Evolutionary conservation across 2,888 invertebrate genomes (phyloP).

Genomic region (Lycophotia porphyrea): DNA sequence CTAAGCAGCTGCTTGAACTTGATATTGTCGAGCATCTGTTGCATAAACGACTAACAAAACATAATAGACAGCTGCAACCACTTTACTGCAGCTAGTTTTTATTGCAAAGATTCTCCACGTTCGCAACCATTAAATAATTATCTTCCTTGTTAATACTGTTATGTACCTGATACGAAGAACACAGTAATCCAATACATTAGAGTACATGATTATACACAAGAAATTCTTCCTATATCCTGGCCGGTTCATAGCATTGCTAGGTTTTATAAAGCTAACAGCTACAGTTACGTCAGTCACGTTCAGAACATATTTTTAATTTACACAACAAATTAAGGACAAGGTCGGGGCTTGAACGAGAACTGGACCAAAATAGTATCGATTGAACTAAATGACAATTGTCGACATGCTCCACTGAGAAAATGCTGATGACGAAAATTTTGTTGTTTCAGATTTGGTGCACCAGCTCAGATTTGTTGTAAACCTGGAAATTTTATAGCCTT

Average conservation of each 20-base stretch:
- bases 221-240: slow-evolving; percentile 54
- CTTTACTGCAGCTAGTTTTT: slow-evolving; percentile 62
- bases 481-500: slow-evolving; percentile 73
- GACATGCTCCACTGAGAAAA: slow-evolving; percentile 6
- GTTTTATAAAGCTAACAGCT: slow-evolving; percentile 25
- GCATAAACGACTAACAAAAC: slow-evolving; percentile 65
- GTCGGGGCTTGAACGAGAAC: slow-evolving; percentile 60
- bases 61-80: slow-evolving; percentile 71
- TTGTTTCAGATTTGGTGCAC: slow-evolving; percentile 73
- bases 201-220: slow-evolving; percentile 43
- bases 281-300: slow-evolving; percentile 44
- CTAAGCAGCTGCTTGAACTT: slow-evolving; percentile 68
- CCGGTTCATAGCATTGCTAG: slow-evolving; percentile 35
- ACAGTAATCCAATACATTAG: slow-evolving; percentile 53
- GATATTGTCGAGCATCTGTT: slow-evolving; percentile 65
- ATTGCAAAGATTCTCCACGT: slow-evolving; percentile 53
- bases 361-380: slow-evolving; percentile 59
- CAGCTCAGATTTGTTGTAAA: slow-evolving; percentile 54
- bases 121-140: slow-evolving; percentile 50
- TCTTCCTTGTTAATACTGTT: slow-evolving; percentile 46
- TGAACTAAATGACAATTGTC: slow-evolving; percentile 49
- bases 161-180: slow-evolving; percentile 49
- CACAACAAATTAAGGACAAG: slow-evolving; percentile 72
- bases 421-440: slow-evolving; percentile 30
- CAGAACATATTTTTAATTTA: slow-evolving; percentile 57